A percentile compares a stretch with the other conserved stretches of the same genome.
Evolutionary conservation across 2,888 invertebrate genomes (phyloP).

Genomic region (Pollenia angustigena): DNA sequence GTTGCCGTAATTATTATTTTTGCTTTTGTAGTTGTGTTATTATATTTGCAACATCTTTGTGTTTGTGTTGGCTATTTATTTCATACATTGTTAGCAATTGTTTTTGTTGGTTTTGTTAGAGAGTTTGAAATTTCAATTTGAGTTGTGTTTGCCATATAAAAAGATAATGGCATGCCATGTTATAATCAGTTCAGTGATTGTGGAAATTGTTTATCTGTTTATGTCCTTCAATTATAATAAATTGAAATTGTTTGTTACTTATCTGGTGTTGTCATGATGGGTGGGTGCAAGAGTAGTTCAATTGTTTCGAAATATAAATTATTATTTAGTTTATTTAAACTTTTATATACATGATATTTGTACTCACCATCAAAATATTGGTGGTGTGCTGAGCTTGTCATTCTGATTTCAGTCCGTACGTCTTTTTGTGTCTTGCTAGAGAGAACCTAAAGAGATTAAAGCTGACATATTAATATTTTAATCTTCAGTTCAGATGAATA

Average conservation of each 20-base stretch:
- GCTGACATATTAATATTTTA: too few species aligned
- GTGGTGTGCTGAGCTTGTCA: too few species aligned
- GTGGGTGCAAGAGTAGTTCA: background rate
- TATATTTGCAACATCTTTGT: slow-evolving; percentile 40
- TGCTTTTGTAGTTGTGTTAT: background rate
- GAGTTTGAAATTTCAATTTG: slow-evolving; percentile 27
- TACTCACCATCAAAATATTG: too few species aligned
- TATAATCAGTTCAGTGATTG: slow-evolving; percentile 61
- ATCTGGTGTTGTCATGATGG: slow-evolving; percentile 56
- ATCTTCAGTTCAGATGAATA: too few species aligned
- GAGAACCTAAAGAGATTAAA: too few species aligned
- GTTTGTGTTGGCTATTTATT: slow-evolving; percentile 39
- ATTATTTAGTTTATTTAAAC: background rate
- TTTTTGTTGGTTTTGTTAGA: slow-evolving; percentile 27
- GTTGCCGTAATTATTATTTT: background rate
- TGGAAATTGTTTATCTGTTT: slow-evolving; percentile 53
- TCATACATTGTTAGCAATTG: slow-evolving; percentile 25
- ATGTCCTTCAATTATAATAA: slow-evolving; percentile 60
- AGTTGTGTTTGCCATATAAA: slow-evolving; percentile 28
- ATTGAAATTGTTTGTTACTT: slow-evolving; percentile 49
- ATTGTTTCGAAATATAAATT: background rate
- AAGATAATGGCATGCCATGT: slow-evolving; percentile 57
- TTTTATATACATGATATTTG: too few species aligned
- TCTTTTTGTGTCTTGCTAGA: too few species aligned
- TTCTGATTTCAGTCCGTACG: too few species aligned